Base-by-base conservation (phyloP, 1,140 invertebrate genomes). In the Drosophila repletoides region DNA sequence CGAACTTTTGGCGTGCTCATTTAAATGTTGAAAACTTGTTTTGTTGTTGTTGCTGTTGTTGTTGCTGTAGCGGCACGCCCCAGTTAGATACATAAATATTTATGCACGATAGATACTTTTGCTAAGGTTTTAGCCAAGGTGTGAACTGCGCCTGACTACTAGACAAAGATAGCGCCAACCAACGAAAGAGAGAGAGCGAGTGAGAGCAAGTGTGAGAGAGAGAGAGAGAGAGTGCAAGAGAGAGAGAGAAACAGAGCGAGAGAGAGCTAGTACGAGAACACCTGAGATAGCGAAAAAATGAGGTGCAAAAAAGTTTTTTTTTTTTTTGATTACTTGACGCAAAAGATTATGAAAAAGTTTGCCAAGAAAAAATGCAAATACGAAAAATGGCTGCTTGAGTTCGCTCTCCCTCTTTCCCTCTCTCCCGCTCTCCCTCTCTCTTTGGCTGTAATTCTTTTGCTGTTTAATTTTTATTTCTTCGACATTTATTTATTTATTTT, bases 41-140 rank as follows among this genome's bases (percentile, higher is more conserved):
- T 53, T 46, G 40, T 51, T 64, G 59, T 14, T 49, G 33, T 38
- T 45, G 55, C n/a, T 52, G 52, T 36, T 60, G 19, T 53, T 66
- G 52, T 48, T 80, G 61, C 65, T 72, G 63, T 61, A 55, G 72
- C 73, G 84, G 79, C 84, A 88, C 86, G 86, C 86, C 86, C 86
- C 86, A 88, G 84, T 88, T 88, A 88, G 86, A 88, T 88, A 88
- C 79, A 88, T 68, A 88, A 88, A 88, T 88, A 88, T 88, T 88
- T 86, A 76, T 86, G 74, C 68, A 81, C 77, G 59, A 73, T 86
- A 80, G 80, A 80, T 86, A 86, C 80, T 84, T 79, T 84, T 69
- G 70, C 71, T 67, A 75, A 64, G 76, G 65, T 75, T 79, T n/a
- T 75, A 56, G 76, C 61, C 79, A 84, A 83, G 77, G 79, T 83